A percentile compares a stretch with the other conserved stretches of the same genome.
These are phyloP conservation scores for Bungarus multicinctus DNA, from an alignment of 2,113 vertebrate genomes.

Conservation along the genomic window DNA sequence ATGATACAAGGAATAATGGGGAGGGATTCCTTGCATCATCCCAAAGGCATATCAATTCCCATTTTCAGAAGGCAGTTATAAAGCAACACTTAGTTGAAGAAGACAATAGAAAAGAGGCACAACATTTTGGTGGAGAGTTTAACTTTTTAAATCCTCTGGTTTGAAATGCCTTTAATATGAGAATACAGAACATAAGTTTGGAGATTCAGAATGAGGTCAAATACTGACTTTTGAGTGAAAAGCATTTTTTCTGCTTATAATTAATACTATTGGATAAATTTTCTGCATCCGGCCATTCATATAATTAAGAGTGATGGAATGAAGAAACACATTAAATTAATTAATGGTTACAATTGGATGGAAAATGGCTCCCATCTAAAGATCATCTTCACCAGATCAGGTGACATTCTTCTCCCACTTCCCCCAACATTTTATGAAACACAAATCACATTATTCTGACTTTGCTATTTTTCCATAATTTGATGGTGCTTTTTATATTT, in stretches of 20 bases:
- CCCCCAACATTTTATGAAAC: neutral
- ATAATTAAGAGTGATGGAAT: neutral
- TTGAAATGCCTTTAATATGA: neutral
- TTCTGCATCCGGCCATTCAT: neutral
- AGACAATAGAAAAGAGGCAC: neutral
- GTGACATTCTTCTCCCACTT: neutral
- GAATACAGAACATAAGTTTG: neutral
- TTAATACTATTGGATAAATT: neutral
- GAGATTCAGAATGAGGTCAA: neutral
- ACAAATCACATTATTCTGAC: neutral
- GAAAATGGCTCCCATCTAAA: neutral
- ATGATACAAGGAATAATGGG: neutral
- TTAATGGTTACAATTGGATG: neutral
- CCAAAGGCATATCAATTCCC: neutral
- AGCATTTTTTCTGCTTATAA: neutral
- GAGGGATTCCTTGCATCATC: neutral
- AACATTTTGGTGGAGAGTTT: neutral
- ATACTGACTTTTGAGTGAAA: neutral
- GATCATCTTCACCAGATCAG: too few species aligned
- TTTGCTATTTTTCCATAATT: constrained; percentile 21
- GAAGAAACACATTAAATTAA: neutral
- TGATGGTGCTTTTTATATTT: constrained; percentile 14
- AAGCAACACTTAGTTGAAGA: neutral
- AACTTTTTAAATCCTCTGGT: neutral
- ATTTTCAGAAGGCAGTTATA: neutral